phyloP scores from a whole-genome alignment of 2,888 invertebrate genomes.

The Didymodactylos carnosus region DNA sequence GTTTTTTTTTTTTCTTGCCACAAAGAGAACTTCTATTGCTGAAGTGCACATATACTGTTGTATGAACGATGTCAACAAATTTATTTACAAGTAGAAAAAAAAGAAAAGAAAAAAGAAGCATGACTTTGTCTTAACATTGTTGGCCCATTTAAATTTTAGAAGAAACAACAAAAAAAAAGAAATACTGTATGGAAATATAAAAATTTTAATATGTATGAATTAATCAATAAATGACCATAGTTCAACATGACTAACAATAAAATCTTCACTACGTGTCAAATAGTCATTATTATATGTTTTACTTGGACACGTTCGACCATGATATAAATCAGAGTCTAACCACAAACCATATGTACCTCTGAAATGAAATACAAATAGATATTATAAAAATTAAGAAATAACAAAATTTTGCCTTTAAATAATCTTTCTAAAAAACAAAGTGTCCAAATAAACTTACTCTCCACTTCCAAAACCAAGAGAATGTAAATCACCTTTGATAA shows the following conservation, averaged over 20 bases:
- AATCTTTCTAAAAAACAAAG: too few species aligned
- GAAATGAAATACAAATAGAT: constrained; percentile 21
- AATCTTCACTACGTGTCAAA: constrained; percentile 64
- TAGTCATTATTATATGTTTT: constrained; percentile 89
- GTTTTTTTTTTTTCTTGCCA: too few species aligned
- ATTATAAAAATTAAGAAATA: constrained; percentile 3
- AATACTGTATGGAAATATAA: too few species aligned
- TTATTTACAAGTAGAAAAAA: too few species aligned
- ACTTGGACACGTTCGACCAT: constrained; percentile 80
- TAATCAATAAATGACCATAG: constrained; percentile 68
- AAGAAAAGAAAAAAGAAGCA: too few species aligned
- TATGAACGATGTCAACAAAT: too few species aligned
- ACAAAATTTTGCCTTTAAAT: background rate
- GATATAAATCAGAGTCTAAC: constrained; percentile 88
- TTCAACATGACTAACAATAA: constrained; percentile 86
- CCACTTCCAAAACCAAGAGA: constrained; percentile 84
- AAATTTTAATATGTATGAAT: too few species aligned
- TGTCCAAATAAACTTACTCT: constrained; percentile 69
- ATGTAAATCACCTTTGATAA: constrained; percentile 84
- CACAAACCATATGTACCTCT: constrained; percentile 91
- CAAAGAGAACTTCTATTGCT: too few species aligned
- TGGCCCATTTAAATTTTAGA: too few species aligned
- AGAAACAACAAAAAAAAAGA: too few species aligned
- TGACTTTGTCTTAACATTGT: too few species aligned
- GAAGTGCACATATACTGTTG: too few species aligned